Conservation (phyloP, 1,140 invertebrate species). For the Zaprionus gabonicus region DNA sequence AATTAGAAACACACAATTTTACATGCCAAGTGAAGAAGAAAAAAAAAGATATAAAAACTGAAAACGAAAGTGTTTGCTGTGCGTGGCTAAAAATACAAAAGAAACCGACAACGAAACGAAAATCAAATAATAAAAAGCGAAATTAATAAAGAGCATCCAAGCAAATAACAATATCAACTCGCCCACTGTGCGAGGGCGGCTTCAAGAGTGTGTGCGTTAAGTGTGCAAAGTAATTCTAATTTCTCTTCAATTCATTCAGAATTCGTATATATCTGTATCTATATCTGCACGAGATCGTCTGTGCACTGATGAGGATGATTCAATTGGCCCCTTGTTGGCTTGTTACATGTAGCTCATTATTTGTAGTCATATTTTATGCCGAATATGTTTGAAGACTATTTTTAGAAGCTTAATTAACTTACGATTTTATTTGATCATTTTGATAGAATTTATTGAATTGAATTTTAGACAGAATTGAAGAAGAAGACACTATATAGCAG, state of each 20-base stretch:
- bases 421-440: slow-evolving; percentile 6
- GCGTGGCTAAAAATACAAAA: slow-evolving; percentile 66
- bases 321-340: slow-evolving; percentile 2
- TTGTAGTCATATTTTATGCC: slow-evolving; percentile 2
- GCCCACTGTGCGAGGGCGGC: slow-evolving; percentile 38
- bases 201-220: background rate
- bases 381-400: slow-evolving; percentile 20
- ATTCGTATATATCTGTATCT: background rate
- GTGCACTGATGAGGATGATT: slow-evolving; percentile 15
- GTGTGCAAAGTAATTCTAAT: too few species aligned
- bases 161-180: slow-evolving; percentile 22
- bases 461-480: too few species aligned
- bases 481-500: too few species aligned
- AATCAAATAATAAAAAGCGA: slow-evolving; percentile 21
- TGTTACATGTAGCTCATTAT: slow-evolving; percentile 34
- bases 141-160: slow-evolving; percentile 19
- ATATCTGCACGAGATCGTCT: background rate
- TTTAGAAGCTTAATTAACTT: slow-evolving; percentile 11
- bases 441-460: background rate
- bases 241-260: background rate
- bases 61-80: slow-evolving; percentile 57
- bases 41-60: slow-evolving; percentile 31
- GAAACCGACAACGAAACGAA: slow-evolving; percentile 29
- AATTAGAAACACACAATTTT: slow-evolving; percentile 67
- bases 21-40: slow-evolving; percentile 45